A percentile compares a stretch with the other conserved stretches of the same genome.
Evolutionary conservation across 2,888 invertebrate genomes (phyloP).

Genomic region (Cistogaster globosa): DNA sequence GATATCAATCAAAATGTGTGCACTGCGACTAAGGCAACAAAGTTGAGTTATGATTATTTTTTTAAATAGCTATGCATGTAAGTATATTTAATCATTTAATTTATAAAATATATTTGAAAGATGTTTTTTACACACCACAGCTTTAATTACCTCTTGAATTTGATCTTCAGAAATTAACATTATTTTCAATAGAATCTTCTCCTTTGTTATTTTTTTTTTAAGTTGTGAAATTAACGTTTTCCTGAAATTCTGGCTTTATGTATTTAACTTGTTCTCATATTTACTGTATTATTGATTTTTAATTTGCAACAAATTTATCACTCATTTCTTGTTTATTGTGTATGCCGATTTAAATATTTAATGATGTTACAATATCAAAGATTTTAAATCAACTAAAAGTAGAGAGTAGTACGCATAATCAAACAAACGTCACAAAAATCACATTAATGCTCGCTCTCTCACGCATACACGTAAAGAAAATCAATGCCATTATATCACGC

Average conservation of each 20-base stretch:
- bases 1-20: conserved; percentile 74
- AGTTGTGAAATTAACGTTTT: neutral
- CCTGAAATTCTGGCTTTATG: neutral
- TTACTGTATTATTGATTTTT: neutral
- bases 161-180: conserved; percentile 82
- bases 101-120: neutral
- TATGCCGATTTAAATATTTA: conserved; percentile 50
- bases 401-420: conserved; percentile 74
- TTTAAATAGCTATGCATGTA: conserved; percentile 6
- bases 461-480: conserved; percentile 31
- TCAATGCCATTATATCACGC: conserved; percentile 40
- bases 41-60: conserved; percentile 30
- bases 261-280: neutral
- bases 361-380: conserved; percentile 82
- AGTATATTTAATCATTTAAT: conserved; percentile 41
- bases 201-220: neutral
- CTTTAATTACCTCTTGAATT: conserved; percentile 80
- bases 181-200: conserved; percentile 70
- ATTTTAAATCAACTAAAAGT: conserved; percentile 83
- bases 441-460: conserved; percentile 43
- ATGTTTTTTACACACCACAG: conserved; percentile 3
- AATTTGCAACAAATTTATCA: neutral
- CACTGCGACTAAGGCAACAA: conserved; percentile 34
- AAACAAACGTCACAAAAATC: conserved; percentile 68
- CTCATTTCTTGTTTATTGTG: conserved; percentile 6